Conservation (phyloP, 1,140 invertebrate genomes). For the Meloidogyne chitwoodi region DNA sequence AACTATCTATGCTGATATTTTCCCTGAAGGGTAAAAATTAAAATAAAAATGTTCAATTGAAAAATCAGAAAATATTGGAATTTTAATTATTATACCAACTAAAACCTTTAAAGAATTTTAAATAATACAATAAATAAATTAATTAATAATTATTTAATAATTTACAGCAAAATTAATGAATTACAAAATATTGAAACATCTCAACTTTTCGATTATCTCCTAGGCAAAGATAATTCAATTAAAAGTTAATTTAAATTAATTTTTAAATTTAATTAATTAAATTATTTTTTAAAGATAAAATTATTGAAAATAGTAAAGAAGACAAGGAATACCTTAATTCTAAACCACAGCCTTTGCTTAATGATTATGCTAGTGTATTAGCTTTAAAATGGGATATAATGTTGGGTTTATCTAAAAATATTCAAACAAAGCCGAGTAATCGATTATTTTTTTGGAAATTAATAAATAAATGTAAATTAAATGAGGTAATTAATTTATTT, state of each 20-base stretch:
- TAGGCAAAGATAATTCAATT: not conserved
- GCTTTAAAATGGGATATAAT: not conserved
- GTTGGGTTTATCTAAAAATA: not conserved
- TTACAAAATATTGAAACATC: no score
- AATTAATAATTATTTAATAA: no score
- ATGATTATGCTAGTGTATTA: not conserved
- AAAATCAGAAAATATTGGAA: no score
- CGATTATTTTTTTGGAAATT: not conserved
- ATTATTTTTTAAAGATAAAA: not conserved
- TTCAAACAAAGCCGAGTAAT: not conserved
- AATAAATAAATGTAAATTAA: not conserved
- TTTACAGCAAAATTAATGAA: no score
- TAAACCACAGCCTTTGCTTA: not conserved
- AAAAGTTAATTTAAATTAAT: not conserved
- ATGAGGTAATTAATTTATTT: not conserved
- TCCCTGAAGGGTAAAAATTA: not conserved
- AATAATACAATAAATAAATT: no score
- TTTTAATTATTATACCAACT: no score
- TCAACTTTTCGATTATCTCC: no score
- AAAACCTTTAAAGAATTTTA: no score
- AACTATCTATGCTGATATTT: not conserved
- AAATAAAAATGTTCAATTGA: no score
- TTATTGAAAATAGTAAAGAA: not conserved
- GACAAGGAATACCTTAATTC: not conserved
- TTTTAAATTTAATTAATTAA: not conserved